Base-by-base conservation (phyloP, 2,888 invertebrate genomes). In the Coleophora deauratella region DNA sequence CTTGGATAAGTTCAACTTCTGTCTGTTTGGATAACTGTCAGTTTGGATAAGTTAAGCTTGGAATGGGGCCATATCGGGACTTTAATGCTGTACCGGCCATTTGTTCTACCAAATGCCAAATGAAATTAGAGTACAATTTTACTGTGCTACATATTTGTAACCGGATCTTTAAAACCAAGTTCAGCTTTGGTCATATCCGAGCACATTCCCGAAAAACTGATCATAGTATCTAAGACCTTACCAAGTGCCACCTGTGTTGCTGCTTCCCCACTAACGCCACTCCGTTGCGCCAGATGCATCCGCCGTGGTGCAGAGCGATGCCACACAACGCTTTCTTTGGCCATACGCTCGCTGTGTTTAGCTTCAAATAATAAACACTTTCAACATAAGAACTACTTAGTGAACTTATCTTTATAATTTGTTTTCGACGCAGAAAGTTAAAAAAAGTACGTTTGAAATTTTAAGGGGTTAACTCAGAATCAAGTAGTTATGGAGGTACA, bases 261-360 rank as follows among this genome's bases (percentile, higher is more conserved):
- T 59, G 53, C 31, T 58, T 58, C 14, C 59, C 30, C 0, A 51
- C 60, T 1, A 74, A 56, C 1, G 59, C 49, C 0, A 67, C 55
- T 0, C 73, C 74, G 13, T 62, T 66, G 2, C 57, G 49, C 74
- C 74, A 73, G 9, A 66, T 35, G 35, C 74, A 72, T 2, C 48
- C 41, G 0, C 58, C 59, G 1, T 60, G 59, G 1, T 42, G 37
- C 0, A 44, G n/a, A 1, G 68, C 59, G 12, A 45, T 52, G 0
- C 72, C 73, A 37, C 73, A 75, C 1, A 61, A 52, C 0, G 66
- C 54, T 44, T 71, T 54, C 0, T 51, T 51, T 2, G 74, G 72
- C 73, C 73, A 74, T 27, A 66, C 43, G 1, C 50, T 53, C 0
- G 40, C 36, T 1, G 62, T 38, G 28, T 64, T 57, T 37, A 73